phyloP scores from a whole-genome alignment of 1,140 invertebrate species.

The Aphelenchoides besseyi region DNA sequence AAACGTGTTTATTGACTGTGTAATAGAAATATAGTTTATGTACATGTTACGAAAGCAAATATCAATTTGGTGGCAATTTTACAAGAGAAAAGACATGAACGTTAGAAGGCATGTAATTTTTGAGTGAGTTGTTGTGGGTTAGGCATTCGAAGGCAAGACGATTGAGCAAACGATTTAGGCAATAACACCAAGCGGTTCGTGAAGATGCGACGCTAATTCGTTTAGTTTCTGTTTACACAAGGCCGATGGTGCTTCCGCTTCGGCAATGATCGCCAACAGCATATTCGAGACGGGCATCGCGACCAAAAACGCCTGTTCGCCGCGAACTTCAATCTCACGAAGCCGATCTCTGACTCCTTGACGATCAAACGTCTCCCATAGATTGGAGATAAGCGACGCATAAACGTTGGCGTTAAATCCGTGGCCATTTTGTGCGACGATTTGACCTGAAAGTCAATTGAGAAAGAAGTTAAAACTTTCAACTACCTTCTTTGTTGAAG shows the following conservation, averaged over 20 bases:
- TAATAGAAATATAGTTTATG: constrained; percentile 6
- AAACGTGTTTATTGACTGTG: not conserved
- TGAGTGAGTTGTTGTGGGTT: no score
- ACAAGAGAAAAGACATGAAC: no score
- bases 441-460: constrained; percentile 15
- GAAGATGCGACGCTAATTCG: not conserved
- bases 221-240: not conserved
- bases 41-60: not conserved
- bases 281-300: constrained; percentile 3
- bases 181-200: constrained; percentile 14
- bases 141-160: not conserved
- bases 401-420: constrained; percentile 12
- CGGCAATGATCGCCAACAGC: not conserved
- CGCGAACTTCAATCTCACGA: constrained; percentile 7
- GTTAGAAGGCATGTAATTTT: no score
- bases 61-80: not conserved
- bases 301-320: not conserved
- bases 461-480: not conserved
- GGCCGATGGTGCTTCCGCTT: not conserved
- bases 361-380: constrained; percentile 45
- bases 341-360: constrained; percentile 30
- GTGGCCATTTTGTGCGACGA: constrained; percentile 15
- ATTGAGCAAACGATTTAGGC: not conserved
- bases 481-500: constrained; percentile 41
- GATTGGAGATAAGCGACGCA: not conserved